A percentile compares a stretch with the other conserved stretches of the same genome.
Evolutionary conservation across 2,888 invertebrate species (phyloP).

Genomic region (Conomelus anceps): DNA sequence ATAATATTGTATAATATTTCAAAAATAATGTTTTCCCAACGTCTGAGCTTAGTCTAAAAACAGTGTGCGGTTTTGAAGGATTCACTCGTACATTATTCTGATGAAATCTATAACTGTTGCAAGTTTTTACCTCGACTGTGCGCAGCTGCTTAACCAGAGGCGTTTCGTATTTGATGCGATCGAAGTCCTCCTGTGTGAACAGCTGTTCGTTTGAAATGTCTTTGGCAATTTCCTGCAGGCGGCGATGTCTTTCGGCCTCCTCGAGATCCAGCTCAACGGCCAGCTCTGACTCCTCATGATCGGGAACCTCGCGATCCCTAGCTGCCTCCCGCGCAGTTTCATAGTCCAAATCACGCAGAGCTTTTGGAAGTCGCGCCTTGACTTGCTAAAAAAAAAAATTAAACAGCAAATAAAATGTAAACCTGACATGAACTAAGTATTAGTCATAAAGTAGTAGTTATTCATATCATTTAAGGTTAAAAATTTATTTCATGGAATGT

Average conservation of each 20-base stretch:
- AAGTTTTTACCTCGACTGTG: constrained; percentile 19
- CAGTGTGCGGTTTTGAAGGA: too few relatives aligned
- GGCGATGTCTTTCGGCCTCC: constrained; percentile 17
- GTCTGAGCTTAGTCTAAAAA: too few relatives aligned
- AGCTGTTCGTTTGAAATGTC: constrained; percentile 50
- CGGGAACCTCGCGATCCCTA: not conserved
- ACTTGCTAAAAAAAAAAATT: not conserved
- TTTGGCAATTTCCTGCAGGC: constrained; percentile 33
- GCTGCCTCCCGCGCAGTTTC: constrained; percentile 3
- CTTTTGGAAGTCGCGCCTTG: not conserved
- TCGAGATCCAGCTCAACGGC: constrained; percentile 15
- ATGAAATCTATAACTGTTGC: too few relatives aligned
- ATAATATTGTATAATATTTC: too few relatives aligned
- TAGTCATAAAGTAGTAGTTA: too few relatives aligned
- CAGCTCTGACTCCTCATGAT: constrained; percentile 2
- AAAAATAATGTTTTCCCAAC: too few relatives aligned
- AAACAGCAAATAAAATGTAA: not conserved
- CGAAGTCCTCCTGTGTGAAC: constrained; percentile 51
- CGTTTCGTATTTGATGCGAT: constrained; percentile 23
- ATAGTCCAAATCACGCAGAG: not conserved
- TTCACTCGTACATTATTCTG: too few relatives aligned
- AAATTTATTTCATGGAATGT: too few relatives aligned
- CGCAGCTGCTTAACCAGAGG: constrained; percentile 23
- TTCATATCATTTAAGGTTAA: too few relatives aligned
- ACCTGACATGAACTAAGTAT: too few relatives aligned